A percentile compares a stretch with the other conserved stretches of the same genome.
These are phyloP conservation scores for Silurus meridionalis DNA, from an alignment of 2,113 vertebrate species.

Conservation along the genomic window DNA sequence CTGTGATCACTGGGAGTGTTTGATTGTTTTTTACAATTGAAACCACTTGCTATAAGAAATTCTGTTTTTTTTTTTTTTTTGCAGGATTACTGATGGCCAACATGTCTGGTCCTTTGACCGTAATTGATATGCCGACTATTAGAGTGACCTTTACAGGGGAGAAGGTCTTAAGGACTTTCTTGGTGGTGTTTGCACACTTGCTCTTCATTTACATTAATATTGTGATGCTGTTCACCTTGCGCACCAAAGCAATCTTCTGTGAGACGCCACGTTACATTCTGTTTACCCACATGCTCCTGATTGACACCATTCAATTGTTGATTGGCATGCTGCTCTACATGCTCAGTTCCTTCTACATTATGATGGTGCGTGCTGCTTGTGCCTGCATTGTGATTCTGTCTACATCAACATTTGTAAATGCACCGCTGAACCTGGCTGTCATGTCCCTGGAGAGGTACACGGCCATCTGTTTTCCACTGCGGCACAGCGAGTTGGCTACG, in stretches of 20 bases:
- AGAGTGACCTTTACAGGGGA: conserved; percentile 15
- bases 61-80: background rate
- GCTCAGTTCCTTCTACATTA: background rate
- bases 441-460: conserved; percentile 51
- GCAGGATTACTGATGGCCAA: conserved; percentile 25
- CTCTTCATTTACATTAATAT: conserved; percentile 47
- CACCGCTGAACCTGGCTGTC: conserved; percentile 49
- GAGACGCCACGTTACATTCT: conserved; percentile 51
- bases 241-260: conserved; percentile 39
- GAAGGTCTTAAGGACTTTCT: conserved; percentile 24
- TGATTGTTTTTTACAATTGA: background rate
- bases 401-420: conserved; percentile 19
- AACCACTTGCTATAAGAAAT: background rate
- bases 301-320: conserved; percentile 31
- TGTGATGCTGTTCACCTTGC: conserved; percentile 39
- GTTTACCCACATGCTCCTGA: conserved; percentile 50
- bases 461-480: conserved; percentile 50
- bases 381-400: conserved; percentile 31
- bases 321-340: conserved; percentile 9
- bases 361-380: conserved; percentile 26
- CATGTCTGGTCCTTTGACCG: conserved; percentile 17
- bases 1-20: background rate
- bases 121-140: conserved; percentile 19
- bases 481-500: conserved; percentile 45
- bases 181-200: background rate